Evolutionary conservation across 2,113 vertebrate genomes (phyloP).

Genomic region (Laterallus jamaicensis): DNA sequence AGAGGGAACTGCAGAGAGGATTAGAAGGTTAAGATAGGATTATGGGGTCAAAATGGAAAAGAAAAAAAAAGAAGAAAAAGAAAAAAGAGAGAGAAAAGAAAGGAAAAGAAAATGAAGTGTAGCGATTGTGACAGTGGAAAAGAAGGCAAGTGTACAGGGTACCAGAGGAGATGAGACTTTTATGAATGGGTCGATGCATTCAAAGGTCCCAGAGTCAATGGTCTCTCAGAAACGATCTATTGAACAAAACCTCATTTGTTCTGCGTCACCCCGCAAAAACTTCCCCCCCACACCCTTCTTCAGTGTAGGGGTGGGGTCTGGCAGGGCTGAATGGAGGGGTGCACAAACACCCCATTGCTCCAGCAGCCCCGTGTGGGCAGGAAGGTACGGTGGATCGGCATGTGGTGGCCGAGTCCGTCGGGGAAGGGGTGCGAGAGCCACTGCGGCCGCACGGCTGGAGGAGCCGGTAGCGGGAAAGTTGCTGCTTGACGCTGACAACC

Average conservation of each 20-base stretch:
- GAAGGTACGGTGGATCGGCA: background rate
- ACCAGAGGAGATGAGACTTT: constrained; percentile 51
- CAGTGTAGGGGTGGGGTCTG: background rate
- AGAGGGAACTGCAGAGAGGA: constrained; percentile 62
- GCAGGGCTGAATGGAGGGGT: background rate
- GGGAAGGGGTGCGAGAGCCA: background rate
- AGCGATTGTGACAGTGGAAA: constrained; percentile 36
- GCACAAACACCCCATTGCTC: background rate
- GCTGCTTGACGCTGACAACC: background rate
- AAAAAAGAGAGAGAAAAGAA: constrained; percentile 28
- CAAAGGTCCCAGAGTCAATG: constrained; percentile 35
- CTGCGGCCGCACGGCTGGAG: background rate
- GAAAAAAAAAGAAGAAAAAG: background rate
- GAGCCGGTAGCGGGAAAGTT: background rate
- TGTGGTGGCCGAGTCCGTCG: background rate
- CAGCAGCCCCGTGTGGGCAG: background rate
- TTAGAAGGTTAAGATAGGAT: constrained; percentile 71
- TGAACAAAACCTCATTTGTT: constrained; percentile 49
- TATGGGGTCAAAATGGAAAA: constrained; percentile 24
- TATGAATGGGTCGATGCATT: constrained; percentile 50
- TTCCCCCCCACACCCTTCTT: background rate
- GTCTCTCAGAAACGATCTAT: constrained; percentile 50
- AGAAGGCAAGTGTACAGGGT: background rate
- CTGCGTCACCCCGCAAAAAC: background rate
- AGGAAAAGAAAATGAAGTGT: constrained; percentile 65